Base-by-base conservation (phyloP, 2,113 vertebrate genomes). In the Arothron firmamentum region DNA sequence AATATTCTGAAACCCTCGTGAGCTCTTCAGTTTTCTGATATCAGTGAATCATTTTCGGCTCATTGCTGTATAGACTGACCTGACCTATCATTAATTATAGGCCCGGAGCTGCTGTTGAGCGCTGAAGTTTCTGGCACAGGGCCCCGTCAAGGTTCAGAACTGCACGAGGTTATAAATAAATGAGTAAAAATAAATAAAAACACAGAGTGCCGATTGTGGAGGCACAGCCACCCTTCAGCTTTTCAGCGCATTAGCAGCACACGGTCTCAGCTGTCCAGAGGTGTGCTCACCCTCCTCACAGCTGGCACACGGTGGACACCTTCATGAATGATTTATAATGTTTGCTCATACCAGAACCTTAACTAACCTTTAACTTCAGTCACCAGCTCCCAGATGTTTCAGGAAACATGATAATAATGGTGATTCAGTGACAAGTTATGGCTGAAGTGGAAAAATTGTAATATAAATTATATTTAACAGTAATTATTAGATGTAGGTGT, bases 71-170 rank as follows among this genome's bases (percentile, higher is more conserved):
- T 47, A 21, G 53, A 16, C 48, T 73, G 52, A 67, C 43, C 56
- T 49, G 46, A 55, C 23, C 51, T 18, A 18, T 63, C 28, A 75
- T 75, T 42, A 62, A 69, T 57, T 53, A 42, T 6, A 60, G 11
- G 20, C 47, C 54, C 25, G 34, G 14, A 23, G 61, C 31, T 72
- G 67, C 58, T 69, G 42, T 41, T 60, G 53, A 21, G 41, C 31
- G 57, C 2, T 11, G 21, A 12, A n/a, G 3, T 1, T 3, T 2
- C 15, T 47, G 15, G n/a, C 14, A 47, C 34, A 38, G 9, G 12
- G 34, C 34, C 11, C 9, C 34, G 34, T 38, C 34, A 38, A 10
- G 34, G 34, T 38, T 9, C 34, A 38, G 34, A 38, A 12, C 34
- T 38, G 45, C 2, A 46, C 50, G 11, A 57, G 1, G 17, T 23